These are phyloP conservation scores for Drosophila arizonae DNA, from an alignment of 1,140 invertebrate genomes.

Conservation along the genomic window DNA sequence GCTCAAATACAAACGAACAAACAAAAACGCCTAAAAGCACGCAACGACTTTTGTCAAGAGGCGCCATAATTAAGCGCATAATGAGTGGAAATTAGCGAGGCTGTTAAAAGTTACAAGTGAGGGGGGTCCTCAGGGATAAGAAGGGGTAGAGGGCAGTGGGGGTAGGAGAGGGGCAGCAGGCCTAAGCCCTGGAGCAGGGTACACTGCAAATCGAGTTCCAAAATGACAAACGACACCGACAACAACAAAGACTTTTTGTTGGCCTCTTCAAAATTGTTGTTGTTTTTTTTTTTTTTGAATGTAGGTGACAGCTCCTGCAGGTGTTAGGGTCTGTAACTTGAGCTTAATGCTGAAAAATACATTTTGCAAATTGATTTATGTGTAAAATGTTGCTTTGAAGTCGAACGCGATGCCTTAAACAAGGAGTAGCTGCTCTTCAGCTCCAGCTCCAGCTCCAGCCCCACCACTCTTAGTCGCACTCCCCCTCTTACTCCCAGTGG, in stretches of 20 bases:
- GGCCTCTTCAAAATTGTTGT: constrained; percentile 12
- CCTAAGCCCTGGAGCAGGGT: too few species aligned
- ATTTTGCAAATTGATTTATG: constrained; percentile 75
- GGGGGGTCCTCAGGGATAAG: background rate
- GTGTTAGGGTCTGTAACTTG: constrained; percentile 29
- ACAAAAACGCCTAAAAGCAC: constrained; percentile 31
- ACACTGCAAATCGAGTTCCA: constrained; percentile 60
- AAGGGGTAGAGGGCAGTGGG: background rate
- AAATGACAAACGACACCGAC: constrained; percentile 48
- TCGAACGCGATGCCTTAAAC: constrained; percentile 22
- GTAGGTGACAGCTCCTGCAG: background rate
- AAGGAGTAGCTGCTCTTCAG: background rate
- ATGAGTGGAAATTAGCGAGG: constrained; percentile 62
- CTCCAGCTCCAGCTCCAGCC: background rate
- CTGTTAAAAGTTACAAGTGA: constrained; percentile 44
- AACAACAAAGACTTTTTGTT: constrained; percentile 5
- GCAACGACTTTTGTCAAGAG: constrained; percentile 38
- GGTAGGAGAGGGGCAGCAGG: too few species aligned
- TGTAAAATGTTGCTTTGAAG: constrained; percentile 68
- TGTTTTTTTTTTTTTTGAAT: constrained; percentile 16
- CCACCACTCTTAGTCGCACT: too few species aligned
- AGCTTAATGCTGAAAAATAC: constrained; percentile 54
- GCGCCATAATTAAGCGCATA: constrained; percentile 62
- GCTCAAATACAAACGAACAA: background rate
- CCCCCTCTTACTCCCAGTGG: background rate